phyloP scores from a whole-genome alignment of 1,140 invertebrate species.

The Coboldia fuscipes region DNA sequence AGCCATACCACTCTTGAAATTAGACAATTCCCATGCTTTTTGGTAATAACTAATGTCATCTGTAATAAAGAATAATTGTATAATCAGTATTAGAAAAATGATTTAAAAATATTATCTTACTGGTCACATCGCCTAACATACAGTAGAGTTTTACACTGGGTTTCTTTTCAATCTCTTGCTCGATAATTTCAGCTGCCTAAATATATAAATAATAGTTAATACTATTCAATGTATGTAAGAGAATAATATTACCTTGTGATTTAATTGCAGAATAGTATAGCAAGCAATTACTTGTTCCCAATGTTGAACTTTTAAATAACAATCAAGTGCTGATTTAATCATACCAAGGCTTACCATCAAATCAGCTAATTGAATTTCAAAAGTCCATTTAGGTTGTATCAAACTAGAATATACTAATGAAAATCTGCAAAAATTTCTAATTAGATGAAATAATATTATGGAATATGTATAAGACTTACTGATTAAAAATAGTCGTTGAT shows the following conservation, averaged over 20 bases:
- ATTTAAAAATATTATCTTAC: too few relatives aligned
- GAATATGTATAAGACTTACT: not conserved
- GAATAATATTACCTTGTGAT: conserved; percentile 44
- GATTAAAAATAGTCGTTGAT: not conserved
- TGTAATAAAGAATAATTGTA: conserved; percentile 4
- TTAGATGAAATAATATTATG: not conserved
- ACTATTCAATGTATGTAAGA: not conserved
- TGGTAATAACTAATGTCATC: conserved; percentile 70
- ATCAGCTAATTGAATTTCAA: conserved; percentile 54
- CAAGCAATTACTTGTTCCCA: conserved; percentile 89
- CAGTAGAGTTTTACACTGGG: conserved; percentile 76
- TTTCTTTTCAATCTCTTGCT: conserved; percentile 54
- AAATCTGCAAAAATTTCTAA: conserved; percentile 14
- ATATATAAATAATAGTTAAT: conserved; percentile 7
- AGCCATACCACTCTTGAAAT: conserved; percentile 50
- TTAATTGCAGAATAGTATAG: conserved; percentile 60
- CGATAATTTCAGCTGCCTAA: conserved; percentile 71
- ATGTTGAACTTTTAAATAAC: conserved; percentile 56
- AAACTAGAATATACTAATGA: conserved; percentile 40
- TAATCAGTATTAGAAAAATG: conserved; percentile 2
- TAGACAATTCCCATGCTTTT: conserved; percentile 78
- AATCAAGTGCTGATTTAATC: conserved; percentile 65
- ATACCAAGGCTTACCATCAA: conserved; percentile 59
- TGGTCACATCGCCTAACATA: conserved; percentile 49
- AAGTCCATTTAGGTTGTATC: conserved; percentile 47